A percentile compares a stretch with the other conserved stretches of the same genome.
Evolutionary conservation across 2,888 invertebrate genomes (phyloP).

Genomic region (Ashinkailepas kermadecensis): DNA sequence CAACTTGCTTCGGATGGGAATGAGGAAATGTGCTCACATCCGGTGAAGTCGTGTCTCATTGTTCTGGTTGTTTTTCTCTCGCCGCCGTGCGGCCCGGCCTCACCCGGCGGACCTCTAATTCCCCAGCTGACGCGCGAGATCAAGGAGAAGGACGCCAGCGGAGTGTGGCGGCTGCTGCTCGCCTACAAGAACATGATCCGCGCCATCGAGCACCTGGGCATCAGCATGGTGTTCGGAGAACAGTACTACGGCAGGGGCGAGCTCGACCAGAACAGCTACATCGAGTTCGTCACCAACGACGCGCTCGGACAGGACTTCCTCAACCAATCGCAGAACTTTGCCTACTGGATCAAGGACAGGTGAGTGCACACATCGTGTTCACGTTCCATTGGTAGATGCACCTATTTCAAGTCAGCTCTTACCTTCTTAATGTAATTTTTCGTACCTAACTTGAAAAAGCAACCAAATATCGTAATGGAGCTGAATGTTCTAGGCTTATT

Average conservation of each 20-base stretch:
- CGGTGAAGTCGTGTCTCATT: too few relatives aligned
- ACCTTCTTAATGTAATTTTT: too few relatives aligned
- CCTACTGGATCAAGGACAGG: conserved; percentile 39
- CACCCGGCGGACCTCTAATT: too few relatives aligned
- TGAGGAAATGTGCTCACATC: too few relatives aligned
- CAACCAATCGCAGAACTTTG: conserved; percentile 42
- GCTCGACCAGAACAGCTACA: conserved; percentile 39
- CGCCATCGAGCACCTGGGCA: conserved; percentile 44
- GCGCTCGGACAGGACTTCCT: conserved; percentile 44
- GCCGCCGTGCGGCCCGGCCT: too few relatives aligned
- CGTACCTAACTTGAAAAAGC: too few relatives aligned
- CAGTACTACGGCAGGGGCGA: conserved; percentile 43
- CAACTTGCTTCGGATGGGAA: too few relatives aligned
- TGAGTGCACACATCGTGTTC: conserved; percentile 27
- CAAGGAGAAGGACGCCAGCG: conserved; percentile 30
- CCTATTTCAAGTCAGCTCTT: too few relatives aligned
- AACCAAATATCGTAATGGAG: too few relatives aligned
- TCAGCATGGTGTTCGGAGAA: conserved; percentile 44
- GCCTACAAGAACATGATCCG: conserved; percentile 46
- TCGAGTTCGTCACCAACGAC: conserved; percentile 42
- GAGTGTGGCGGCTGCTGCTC: conserved; percentile 40
- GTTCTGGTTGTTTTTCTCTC: too few relatives aligned
- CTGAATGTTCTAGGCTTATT: too few relatives aligned
- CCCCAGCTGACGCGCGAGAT: conserved; percentile 29
- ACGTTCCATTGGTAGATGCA: too few relatives aligned